Evolutionary conservation across 2,113 vertebrate genomes (phyloP).

Genomic region (Antechinus stuartii): DNA sequence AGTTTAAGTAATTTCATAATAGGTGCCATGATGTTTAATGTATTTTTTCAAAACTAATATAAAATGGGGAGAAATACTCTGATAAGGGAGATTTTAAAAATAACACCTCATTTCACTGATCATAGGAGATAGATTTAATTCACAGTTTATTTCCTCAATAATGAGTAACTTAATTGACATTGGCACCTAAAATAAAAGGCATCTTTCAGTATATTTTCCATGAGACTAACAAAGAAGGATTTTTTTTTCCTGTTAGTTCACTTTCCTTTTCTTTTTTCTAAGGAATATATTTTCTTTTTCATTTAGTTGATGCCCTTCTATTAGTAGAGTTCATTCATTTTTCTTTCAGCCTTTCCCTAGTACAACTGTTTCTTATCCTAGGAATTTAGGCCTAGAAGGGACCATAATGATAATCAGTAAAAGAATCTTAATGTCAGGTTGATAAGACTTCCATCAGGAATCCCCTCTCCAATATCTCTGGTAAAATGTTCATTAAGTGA

Average conservation of each 20-base stretch:
- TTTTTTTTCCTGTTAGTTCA: not conserved
- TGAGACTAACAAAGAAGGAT: not conserved
- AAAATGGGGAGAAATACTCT: not conserved
- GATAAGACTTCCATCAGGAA: not conserved
- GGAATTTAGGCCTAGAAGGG: not conserved
- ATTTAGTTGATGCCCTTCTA: not conserved
- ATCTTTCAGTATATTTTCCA: not conserved
- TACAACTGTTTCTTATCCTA: not conserved
- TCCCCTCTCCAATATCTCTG: not conserved
- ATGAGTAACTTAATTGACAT: not conserved
- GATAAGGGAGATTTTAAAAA: not conserved
- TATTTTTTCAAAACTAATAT: not conserved
- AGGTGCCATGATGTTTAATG: not conserved
- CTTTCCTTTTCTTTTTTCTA: not conserved
- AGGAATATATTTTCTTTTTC: not conserved
- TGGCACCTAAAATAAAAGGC: not conserved
- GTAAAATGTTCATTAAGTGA: not conserved
- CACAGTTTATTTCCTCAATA: not conserved
- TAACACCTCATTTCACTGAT: not conserved
- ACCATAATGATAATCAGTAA: not conserved
- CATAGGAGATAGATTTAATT: not conserved
- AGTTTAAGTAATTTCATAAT: not conserved
- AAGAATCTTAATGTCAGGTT: not conserved
- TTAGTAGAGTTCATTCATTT: not conserved
- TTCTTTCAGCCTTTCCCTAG: not conserved